Percentiles rank a stretch among this genome's conserved stretches.
Conservation (phyloP, 2,797 vertebrate genomes). For the Ctenosaura bakeri region DNA sequence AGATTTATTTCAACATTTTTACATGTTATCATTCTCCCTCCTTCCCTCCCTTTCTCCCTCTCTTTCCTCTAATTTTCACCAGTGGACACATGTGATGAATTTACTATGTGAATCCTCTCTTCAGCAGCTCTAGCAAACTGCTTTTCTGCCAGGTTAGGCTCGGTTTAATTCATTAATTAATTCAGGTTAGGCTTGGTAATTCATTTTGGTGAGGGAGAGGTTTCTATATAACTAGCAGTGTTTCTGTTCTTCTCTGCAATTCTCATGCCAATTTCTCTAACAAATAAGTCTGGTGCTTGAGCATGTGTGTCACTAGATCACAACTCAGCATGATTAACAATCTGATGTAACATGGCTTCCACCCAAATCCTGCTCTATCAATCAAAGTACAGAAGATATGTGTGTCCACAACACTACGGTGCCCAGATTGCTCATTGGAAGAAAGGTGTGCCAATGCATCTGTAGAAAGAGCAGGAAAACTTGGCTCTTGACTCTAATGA, state of each 20-base stretch:
- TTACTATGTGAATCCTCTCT: not conserved
- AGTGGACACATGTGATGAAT: not conserved
- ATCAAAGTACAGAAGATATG: constrained; percentile 20
- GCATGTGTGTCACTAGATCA: not conserved
- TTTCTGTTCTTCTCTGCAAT: not conserved
- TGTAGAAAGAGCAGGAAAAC: constrained; percentile 16
- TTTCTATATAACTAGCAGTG: not conserved
- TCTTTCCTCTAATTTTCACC: not conserved
- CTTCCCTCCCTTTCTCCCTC: no score
- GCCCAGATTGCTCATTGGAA: not conserved
- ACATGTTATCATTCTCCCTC: not conserved
- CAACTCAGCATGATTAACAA: constrained; percentile 6
- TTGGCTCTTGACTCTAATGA: not conserved
- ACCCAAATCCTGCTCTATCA: not conserved
- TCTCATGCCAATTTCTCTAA: not conserved
- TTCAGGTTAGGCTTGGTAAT: not conserved
- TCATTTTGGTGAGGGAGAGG: not conserved
- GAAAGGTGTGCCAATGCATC: constrained; percentile 32
- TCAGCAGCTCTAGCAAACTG: not conserved
- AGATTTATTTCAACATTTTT: no score
- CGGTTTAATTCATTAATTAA: no score
- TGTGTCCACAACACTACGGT: not conserved
- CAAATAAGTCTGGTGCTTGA: not conserved
- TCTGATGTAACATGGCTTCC: constrained; percentile 10
- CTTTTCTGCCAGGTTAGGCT: not conserved